phyloP scores from a whole-genome alignment of 2,113 vertebrate species.

The Nematolebias whitei region DNA sequence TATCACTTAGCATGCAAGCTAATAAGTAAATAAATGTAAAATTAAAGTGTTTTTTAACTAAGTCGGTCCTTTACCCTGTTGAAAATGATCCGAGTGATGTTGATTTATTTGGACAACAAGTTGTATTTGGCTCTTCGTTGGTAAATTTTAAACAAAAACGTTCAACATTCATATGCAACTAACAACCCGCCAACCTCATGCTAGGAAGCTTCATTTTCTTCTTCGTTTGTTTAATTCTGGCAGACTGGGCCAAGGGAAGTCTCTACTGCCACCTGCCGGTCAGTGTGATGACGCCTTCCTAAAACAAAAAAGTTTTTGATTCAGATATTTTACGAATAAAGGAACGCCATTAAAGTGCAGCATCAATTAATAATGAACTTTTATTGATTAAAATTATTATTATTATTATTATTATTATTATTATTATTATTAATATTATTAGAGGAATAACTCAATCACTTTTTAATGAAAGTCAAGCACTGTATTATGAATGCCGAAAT shows the following conservation, averaged over 20 bases:
- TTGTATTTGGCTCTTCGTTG: not conserved
- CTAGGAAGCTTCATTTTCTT: constrained; percentile 46
- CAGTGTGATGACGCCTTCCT: not conserved
- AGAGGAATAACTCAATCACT: too few species aligned
- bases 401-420: too few species aligned
- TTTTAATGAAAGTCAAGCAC: too few species aligned
- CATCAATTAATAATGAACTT: too few species aligned
- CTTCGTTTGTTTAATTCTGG: constrained; percentile 11
- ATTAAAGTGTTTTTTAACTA: constrained; percentile 5
- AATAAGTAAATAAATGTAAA: constrained; percentile 29
- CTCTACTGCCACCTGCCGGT: constrained; percentile 34
- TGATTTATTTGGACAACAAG: not conserved
- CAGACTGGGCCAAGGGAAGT: accelerated
- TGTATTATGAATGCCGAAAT: too few species aligned
- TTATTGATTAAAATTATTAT: too few species aligned
- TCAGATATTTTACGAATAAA: too few species aligned
- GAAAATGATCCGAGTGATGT: constrained; percentile 4
- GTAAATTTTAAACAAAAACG: constrained; percentile 25
- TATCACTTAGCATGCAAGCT: constrained; percentile 45
- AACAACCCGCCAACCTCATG: constrained; percentile 76
- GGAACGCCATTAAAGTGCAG: too few species aligned
- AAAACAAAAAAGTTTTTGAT: too few species aligned
- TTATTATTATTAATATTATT: too few species aligned
- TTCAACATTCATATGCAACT: not conserved
- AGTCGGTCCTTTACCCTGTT: constrained; percentile 33